Conservation (phyloP, 2,113 vertebrate species). For the Crotalus tigris region DNA sequence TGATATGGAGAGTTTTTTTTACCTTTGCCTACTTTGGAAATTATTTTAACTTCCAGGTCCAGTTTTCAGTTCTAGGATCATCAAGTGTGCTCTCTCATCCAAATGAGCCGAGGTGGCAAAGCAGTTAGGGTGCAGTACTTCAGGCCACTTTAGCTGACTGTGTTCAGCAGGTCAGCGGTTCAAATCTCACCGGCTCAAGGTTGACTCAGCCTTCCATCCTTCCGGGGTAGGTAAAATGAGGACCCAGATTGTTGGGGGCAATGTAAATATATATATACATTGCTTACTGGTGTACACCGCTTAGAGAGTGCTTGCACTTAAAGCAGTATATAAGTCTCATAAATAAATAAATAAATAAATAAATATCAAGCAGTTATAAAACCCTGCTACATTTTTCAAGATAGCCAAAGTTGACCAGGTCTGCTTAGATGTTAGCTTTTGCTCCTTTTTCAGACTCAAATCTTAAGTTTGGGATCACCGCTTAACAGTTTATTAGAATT, state of each 20-base stretch:
- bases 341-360: not conserved
- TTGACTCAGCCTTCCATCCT: no score
- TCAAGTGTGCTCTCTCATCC: not conserved
- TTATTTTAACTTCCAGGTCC: not conserved
- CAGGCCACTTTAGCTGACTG: no score
- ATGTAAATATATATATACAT: no score
- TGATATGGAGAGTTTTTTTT: not conserved
- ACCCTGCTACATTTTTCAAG: not conserved
- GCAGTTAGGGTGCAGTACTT: no score
- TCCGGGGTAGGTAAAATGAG: no score
- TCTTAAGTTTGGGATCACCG: not conserved
- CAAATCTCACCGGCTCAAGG: no score
- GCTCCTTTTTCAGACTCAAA: not conserved
- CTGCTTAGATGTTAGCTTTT: not conserved
- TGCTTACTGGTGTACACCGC: no score
- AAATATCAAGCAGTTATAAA: not conserved
- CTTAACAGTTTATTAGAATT: not conserved
- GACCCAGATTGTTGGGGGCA: no score
- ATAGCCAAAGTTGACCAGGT: not conserved
- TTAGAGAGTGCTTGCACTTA: no score
- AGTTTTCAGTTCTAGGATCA: not conserved
- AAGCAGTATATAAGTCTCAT: no score
- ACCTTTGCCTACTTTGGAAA: not conserved
- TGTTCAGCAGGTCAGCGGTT: no score
- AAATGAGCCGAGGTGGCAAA: not conserved